These are phyloP conservation scores for Periophthalmodon schlosseri DNA, from an alignment of 2,113 vertebrate genomes.

Conservation along the genomic window DNA sequence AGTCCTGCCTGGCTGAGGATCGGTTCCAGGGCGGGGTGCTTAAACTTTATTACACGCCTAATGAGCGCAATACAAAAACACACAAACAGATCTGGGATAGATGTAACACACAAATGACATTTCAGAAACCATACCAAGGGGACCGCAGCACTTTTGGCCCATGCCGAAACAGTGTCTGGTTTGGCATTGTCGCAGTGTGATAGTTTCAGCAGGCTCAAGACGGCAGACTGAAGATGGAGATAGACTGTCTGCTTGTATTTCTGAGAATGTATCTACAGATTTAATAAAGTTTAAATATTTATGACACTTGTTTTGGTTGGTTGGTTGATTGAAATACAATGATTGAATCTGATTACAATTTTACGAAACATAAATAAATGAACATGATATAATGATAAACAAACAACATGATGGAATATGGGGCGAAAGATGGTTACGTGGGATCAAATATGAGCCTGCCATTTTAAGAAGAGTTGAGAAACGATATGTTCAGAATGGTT, in stretches of 20 bases:
- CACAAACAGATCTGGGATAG: conserved; percentile 2
- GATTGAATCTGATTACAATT: no score
- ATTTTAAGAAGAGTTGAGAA: no score
- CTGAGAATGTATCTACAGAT: no score
- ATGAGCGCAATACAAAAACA: neutral
- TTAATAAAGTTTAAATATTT: no score
- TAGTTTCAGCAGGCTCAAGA: conserved; percentile 4
- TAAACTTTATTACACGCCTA: conserved; percentile 30
- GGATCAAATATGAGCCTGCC: no score
- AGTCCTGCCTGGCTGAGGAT: neutral
- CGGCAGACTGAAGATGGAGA: conserved; percentile 5
- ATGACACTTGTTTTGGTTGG: no score
- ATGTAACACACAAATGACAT: conserved; percentile 21
- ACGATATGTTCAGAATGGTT: no score
- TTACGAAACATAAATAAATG: no score
- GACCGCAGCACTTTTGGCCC: conserved; percentile 31
- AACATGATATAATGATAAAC: no score
- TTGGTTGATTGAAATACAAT: no score
- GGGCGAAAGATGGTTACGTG: no score
- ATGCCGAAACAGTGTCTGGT: conserved; percentile 39
- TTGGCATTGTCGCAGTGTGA: conserved; percentile 21
- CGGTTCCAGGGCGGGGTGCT: conserved; percentile 21
- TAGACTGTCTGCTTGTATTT: neutral
- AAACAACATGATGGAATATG: no score
- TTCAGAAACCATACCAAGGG: conserved; percentile 16